phyloP scores from a whole-genome alignment of 1,140 invertebrate species.

The Brachionus koreanus region DNA sequence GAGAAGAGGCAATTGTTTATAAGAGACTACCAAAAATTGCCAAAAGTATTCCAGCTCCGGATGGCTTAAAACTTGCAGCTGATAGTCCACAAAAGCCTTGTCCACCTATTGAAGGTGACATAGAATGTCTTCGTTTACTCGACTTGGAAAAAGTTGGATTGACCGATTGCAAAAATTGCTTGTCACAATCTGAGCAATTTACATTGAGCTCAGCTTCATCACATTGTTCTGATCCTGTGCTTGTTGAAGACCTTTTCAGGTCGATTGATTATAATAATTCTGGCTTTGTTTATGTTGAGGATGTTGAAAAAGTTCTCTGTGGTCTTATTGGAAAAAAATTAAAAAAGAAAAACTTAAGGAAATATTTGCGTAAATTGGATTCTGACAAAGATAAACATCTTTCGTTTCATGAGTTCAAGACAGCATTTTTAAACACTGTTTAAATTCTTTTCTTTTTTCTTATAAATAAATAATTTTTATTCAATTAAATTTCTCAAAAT shows the following conservation, averaged over 20 bases:
- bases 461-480: not conserved
- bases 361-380: not conserved
- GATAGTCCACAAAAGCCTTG: not conserved
- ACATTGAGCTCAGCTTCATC: not conserved
- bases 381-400: not conserved
- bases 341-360: not conserved
- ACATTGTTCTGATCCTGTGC: not conserved
- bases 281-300: slow-evolving; percentile 12
- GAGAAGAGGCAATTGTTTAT: not conserved
- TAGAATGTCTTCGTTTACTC: not conserved
- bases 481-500: not conserved
- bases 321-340: slow-evolving; percentile 2
- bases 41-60: not conserved
- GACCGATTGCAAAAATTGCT: not conserved
- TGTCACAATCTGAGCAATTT: not conserved
- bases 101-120: slow-evolving; percentile 1
- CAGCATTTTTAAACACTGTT: slow-evolving; percentile 10
- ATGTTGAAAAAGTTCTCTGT: slow-evolving; percentile 28
- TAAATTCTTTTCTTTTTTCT: not conserved
- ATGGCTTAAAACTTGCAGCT: not conserved
- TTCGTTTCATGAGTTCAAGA: not conserved
- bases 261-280: slow-evolving; percentile 23
- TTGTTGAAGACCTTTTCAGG: slow-evolving; percentile 3
- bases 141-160: slow-evolving; percentile 17
- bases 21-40: not conserved